Percentiles rank a stretch among this genome's conserved stretches.
Conservation (phyloP, 2,797 vertebrate species). For the Nasua narica region DNA sequence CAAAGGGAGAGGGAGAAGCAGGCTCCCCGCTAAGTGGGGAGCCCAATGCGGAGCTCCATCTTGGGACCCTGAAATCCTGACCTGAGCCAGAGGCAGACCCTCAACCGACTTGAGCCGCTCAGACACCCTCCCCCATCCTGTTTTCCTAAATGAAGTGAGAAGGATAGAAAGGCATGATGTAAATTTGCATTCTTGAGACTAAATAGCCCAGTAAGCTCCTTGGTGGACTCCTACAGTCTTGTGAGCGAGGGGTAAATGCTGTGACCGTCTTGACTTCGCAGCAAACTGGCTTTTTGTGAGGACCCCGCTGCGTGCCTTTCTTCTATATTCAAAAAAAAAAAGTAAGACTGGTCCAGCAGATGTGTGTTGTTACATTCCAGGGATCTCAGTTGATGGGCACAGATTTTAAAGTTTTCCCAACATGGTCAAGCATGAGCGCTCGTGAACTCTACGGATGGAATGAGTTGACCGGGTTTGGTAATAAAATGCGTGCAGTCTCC, state of each 20-base stretch:
- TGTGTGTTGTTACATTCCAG: conserved; percentile 13
- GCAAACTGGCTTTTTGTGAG: neutral
- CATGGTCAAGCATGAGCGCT: neutral
- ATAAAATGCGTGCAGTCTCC: neutral
- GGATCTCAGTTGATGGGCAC: conserved; percentile 41
- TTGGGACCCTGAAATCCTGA: neutral
- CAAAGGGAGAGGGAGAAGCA: neutral
- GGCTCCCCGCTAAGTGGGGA: neutral
- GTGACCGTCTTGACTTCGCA: neutral
- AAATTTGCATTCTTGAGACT: neutral
- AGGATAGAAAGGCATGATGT: neutral
- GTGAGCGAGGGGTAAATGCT: neutral
- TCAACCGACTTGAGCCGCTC: neutral
- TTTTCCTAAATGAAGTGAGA: conserved; percentile 13
- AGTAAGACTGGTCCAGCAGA: conserved; percentile 9
- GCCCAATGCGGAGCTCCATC: neutral
- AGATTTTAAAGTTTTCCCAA: conserved; percentile 42
- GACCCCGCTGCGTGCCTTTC: neutral
- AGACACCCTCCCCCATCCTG: neutral
- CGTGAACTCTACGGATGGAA: neutral
- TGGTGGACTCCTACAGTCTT: neutral
- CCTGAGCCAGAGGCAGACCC: neutral
- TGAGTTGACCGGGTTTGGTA: neutral
- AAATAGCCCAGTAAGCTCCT: neutral
- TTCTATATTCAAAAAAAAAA: neutral